phyloP scores from a whole-genome alignment of 2,113 vertebrate species.

The Trogon surrucura region DNA sequence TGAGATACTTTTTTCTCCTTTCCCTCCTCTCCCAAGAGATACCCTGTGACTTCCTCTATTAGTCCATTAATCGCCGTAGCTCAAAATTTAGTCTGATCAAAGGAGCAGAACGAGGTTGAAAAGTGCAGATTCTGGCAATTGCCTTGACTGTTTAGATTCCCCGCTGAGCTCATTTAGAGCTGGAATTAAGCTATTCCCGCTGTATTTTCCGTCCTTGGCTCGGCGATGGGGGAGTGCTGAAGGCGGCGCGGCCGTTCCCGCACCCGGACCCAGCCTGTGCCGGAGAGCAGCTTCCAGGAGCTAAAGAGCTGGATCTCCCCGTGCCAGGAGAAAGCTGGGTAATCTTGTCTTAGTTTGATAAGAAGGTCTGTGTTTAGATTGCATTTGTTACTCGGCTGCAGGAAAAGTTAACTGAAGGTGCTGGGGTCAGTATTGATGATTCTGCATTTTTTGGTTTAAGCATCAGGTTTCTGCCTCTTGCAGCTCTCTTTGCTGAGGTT shows the following conservation, averaged over 20 bases:
- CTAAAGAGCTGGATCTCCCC: neutral
- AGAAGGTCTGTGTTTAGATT: neutral
- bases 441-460: neutral
- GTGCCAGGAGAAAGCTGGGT: neutral
- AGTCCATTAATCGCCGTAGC: slow-evolving; percentile 58
- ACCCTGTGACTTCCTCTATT: slow-evolving; percentile 54
- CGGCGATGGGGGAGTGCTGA: neutral
- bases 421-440: neutral
- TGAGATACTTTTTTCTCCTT: neutral
- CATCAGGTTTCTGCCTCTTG: neutral
- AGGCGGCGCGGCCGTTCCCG: neutral
- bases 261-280: neutral
- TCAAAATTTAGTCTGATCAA: slow-evolving; percentile 66
- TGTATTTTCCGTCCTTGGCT: slow-evolving; percentile 26
- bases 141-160: slow-evolving; percentile 54
- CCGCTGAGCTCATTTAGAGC: slow-evolving; percentile 58
- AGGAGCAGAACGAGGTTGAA: slow-evolving; percentile 66
- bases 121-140: slow-evolving; percentile 62
- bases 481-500: neutral
- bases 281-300: neutral
- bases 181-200: slow-evolving; percentile 56
- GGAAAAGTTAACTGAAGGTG: neutral
- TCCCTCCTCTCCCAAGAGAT: slow-evolving; percentile 14
- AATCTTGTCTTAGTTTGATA: neutral
- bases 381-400: neutral